Evolutionary conservation across 2,888 invertebrate genomes (phyloP).

Genomic region (Noctuana brunneofusca): DNA sequence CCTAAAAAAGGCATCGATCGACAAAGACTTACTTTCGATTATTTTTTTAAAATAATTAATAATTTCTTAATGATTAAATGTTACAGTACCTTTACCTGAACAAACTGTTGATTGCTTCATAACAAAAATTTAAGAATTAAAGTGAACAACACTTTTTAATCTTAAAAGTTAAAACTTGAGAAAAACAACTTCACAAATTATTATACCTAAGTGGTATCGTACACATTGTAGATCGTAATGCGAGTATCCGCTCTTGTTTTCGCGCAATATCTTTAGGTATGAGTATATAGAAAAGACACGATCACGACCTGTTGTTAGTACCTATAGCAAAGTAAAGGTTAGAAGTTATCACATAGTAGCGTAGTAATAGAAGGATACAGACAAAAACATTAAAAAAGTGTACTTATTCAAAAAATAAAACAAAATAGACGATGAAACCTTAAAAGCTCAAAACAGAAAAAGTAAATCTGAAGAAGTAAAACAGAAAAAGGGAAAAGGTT

Average conservation of each 20-base stretch:
- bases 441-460: not conserved
- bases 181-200: conserved; percentile 1
- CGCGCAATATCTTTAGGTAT: conserved; percentile 7
- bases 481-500: not conserved
- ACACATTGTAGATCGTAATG: not conserved
- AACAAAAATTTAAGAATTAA: too few species aligned
- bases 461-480: too few species aligned
- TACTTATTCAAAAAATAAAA: not conserved
- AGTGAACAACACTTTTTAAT: not conserved
- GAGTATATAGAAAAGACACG: conserved; percentile 30
- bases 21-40: too few species aligned
- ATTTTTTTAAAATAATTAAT: too few species aligned
- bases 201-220: not conserved
- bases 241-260: conserved; percentile 11
- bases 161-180: not conserved
- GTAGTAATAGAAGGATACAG: conserved; percentile 8
- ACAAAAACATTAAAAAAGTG: not conserved
- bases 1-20: too few species aligned
- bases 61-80: too few species aligned
- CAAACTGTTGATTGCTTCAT: too few species aligned
- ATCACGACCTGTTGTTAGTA: conserved; percentile 6
- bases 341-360: conserved; percentile 2
- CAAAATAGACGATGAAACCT: not conserved
- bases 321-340: conserved; percentile 11
- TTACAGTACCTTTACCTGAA: too few species aligned